Base-by-base conservation (phyloP, 2,797 vertebrate genomes). In the Danio albolineatus region DNA sequence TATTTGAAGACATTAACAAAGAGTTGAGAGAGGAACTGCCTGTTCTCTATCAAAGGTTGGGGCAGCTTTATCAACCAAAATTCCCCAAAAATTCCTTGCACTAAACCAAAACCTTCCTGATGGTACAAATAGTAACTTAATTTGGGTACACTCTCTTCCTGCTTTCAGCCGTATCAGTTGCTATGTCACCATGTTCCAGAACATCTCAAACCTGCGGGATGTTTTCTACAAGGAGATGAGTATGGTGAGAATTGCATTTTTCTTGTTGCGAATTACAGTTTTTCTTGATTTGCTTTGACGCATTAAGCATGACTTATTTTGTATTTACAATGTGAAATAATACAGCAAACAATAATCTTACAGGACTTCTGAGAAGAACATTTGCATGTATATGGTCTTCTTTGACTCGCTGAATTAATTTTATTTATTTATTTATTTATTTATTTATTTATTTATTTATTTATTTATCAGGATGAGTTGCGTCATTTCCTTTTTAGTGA, bases 171-270 rank as follows among this genome's bases (percentile, higher is more conserved):
- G 97, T 36, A 95, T 97, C 69, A 94, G 96, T 84, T 98, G 97
- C 88, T 99, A 99, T 0, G 91, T 97, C 85, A 97, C 95, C 0
- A 93, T 98, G 83, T 98, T 98, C 88, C 95, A 98, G 88, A 99
- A 98, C 91, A 92, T 97, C 83, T 98, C 97, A 38, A 98, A 98
- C 90, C 89, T 98, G 84, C 94, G 95, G 14, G 97, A 99, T 0
- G 94, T 98, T 88, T 98, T 99, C 91, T 98, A 96, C 84, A 96
- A 97, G 84, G 97, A 99, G 88, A 98, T 98, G 96, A 98, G 97
- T 74, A 94, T 94, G 95, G 97, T 98, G 89, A 91, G 91, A 77
- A 36, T 74, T 7, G 5, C n/a, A 14, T 14, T 7, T 79, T 28
- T 78, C n/a, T 36, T 3, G 54, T 41, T 13, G 17, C 72, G 36